These are phyloP conservation scores for Trichonephila inaurata DNA, from an alignment of 1,140 invertebrate genomes.

Conservation along the genomic window DNA sequence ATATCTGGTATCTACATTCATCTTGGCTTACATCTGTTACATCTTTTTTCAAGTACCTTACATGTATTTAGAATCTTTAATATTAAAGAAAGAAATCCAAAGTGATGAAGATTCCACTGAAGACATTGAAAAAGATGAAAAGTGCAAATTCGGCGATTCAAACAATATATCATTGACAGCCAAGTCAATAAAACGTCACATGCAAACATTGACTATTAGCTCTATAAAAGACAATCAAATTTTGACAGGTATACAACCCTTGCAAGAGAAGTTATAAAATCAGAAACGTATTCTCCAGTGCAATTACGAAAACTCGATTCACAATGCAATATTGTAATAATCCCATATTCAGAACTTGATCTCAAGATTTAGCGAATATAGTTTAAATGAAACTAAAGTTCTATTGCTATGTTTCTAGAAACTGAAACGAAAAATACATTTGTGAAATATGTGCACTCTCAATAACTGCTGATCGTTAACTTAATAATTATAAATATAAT, in stretches of 20 bases:
- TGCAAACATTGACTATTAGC: conserved; percentile 17
- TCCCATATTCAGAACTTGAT: too few relatives aligned
- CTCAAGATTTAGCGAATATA: too few relatives aligned
- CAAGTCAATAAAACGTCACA: conserved; percentile 50
- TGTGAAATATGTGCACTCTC: too few relatives aligned
- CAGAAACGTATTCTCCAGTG: not conserved
- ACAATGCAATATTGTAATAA: too few relatives aligned
- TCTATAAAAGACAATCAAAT: conserved; percentile 52
- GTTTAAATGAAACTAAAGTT: too few relatives aligned
- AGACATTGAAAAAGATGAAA: conserved; percentile 29
- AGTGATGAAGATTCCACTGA: not conserved
- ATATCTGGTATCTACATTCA: conserved; percentile 58
- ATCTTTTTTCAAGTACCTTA: conserved; percentile 77
- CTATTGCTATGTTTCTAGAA: too few relatives aligned
- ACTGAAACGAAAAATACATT: too few relatives aligned
- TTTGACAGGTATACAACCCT: not conserved
- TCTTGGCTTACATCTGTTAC: conserved; percentile 73
- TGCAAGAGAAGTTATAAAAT: conserved; percentile 49
- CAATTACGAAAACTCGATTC: too few relatives aligned
- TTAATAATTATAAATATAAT: too few relatives aligned
- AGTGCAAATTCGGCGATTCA: conserved; percentile 8
- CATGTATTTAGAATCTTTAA: conserved; percentile 50
- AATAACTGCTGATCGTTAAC: too few relatives aligned
- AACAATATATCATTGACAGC: conserved; percentile 35
- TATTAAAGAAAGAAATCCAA: not conserved